Conservation (phyloP, 23 tunicate genomes). For the Corella eumyota region DNA sequence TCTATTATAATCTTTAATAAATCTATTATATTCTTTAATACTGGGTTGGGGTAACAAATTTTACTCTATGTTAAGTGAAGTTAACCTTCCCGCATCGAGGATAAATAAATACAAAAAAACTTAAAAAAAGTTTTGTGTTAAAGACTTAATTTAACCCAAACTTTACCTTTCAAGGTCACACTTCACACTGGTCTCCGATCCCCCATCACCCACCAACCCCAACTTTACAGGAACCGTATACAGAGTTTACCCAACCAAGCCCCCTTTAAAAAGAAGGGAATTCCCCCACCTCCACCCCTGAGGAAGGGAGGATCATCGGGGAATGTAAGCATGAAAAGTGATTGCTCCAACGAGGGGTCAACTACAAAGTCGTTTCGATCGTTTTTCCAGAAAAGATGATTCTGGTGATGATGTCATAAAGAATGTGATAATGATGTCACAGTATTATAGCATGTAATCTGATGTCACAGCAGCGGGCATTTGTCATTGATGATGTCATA, state of each 20-base stretch:
- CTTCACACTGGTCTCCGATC: conserved; percentile 45
- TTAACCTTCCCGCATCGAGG: too few relatives aligned
- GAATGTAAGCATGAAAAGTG: conserved; percentile 16
- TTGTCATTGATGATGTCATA: too few relatives aligned
- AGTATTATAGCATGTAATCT: too few relatives aligned
- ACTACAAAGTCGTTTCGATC: conserved; percentile 10
- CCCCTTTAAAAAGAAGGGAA: not conserved
- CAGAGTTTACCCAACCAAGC: not conserved
- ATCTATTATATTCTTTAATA: too few relatives aligned
- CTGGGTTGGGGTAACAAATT: too few relatives aligned
- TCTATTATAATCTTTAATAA: too few relatives aligned
- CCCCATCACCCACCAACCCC: conserved; percentile 19
- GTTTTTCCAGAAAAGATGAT: conserved; percentile 18
- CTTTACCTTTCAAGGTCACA: conserved; percentile 25
- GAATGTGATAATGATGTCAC: not conserved
- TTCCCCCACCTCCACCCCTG: conserved; percentile 47
- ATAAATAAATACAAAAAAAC: too few relatives aligned
- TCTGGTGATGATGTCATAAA: not conserved
- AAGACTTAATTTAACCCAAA: too few relatives aligned
- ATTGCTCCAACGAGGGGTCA: conserved; percentile 26
- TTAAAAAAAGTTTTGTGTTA: too few relatives aligned
- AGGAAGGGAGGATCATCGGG: conserved; percentile 38
- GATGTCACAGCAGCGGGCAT: too few relatives aligned
- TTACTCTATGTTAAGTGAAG: too few relatives aligned
- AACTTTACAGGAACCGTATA: conserved; percentile 12